Evolutionary conservation across 2,888 invertebrate species (phyloP), one percentile per base, ranked within the genome.

Genomic region (Plagodis pulveraria): DNA sequence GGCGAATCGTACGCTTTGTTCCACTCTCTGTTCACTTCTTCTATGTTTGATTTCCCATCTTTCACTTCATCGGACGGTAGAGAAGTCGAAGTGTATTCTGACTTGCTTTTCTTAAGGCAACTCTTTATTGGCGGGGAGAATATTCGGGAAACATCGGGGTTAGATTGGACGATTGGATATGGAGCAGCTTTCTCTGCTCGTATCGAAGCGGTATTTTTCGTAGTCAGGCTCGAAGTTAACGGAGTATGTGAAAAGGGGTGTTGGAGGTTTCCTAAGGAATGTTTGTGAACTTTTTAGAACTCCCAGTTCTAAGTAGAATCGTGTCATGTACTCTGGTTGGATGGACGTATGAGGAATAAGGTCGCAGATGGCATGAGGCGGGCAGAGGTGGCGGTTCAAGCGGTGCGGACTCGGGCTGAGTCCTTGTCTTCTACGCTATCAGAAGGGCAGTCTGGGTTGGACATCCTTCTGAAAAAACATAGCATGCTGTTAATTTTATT

Each of bases 221-320:
- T 77, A 70, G 70, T 87, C 89, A 0, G 86, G 84, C 61, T 86
- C 83, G 69, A 87, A 87, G 72, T 87, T 85, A 34, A 87, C 81
- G 43, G 87, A 83, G 69, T 83, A 87, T 5, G 84, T 79, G 12
- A 86, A 79, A 35, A 82, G 79, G 4, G 87, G 83, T 0, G 78
- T 70, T 43, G 77, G 73, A 6, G 76, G 67, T 57, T 80, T 70
- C 9, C 75, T 73, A 0, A 80, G 79, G 0, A 77, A 68, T 45
- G 81, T 74, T 70, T 80, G 74, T 55, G 81, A 68, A 49, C 80
- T 74, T 70, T 80, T 78, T 6, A 83, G 70, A 4, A 85, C 83
- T 1, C 94, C 94, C 6, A 94, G 80, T 70, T 94, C 94, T 11
- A 94, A 91, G 71, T 94, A 94, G 5, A 94, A 94, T 35, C 93